Conservation (phyloP, 2,113 vertebrate species). For the Thinocorus orbignyianus region DNA sequence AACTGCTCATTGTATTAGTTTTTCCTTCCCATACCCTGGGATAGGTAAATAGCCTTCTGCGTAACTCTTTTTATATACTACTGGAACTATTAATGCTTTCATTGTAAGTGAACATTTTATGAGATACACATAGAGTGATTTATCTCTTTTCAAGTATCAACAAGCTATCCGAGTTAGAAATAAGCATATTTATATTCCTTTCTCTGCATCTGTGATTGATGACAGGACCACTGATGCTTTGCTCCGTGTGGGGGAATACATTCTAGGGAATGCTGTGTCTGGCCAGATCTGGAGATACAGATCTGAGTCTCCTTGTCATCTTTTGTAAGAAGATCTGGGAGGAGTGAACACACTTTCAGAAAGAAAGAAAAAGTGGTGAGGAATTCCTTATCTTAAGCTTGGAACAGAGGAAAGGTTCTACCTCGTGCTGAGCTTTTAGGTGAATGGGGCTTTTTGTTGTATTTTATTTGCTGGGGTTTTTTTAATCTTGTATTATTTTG, state of each 20-base stretch:
- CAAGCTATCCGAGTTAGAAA: conserved; percentile 26
- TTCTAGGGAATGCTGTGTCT: conserved; percentile 33
- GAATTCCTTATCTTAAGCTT: background rate
- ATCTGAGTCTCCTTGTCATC: conserved; percentile 21
- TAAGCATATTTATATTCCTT: background rate
- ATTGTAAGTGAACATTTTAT: background rate
- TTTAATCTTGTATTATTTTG: background rate
- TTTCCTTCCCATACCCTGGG: background rate
- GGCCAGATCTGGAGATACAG: conserved; percentile 18
- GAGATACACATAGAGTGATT: background rate
- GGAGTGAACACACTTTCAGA: background rate
- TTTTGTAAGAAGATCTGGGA: conserved; percentile 1
- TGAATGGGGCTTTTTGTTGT: background rate
- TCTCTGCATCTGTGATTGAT: conserved; percentile 25
- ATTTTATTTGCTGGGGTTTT: background rate
- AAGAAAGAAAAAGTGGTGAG: conserved; percentile 9
- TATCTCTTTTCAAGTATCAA: conserved; percentile 38
- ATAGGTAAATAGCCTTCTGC: background rate
- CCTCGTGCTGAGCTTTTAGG: background rate
- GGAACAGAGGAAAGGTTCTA: background rate
- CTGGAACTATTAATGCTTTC: conserved; percentile 11
- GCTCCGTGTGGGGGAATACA: conserved; percentile 6
- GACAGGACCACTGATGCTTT: background rate
- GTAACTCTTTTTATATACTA: background rate
- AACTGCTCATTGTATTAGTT: background rate